Percentiles rank a stretch among this genome's conserved stretches.
These are phyloP conservation scores for Zeuzera pyrina DNA, from an alignment of 2,888 invertebrate species.

Conservation along the genomic window DNA sequence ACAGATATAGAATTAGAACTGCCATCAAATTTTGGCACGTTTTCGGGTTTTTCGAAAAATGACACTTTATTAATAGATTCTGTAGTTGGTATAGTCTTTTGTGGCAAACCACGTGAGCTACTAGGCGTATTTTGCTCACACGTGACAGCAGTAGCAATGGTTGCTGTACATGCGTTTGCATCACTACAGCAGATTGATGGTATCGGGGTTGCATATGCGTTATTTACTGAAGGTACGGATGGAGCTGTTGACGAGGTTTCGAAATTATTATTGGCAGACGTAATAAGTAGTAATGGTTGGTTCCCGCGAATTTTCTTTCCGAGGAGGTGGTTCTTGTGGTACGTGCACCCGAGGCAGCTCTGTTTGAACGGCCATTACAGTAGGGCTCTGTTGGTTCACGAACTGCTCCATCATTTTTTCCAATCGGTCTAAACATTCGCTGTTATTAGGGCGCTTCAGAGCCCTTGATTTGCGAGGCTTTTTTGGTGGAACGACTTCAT, in stretches of 20 bases:
- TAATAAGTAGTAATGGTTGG: background rate
- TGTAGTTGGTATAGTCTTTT: background rate
- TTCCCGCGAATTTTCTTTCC: background rate
- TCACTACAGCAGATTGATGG: too few species aligned
- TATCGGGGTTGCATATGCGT: too few species aligned
- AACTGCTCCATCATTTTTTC: background rate
- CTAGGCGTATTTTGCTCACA: too few species aligned
- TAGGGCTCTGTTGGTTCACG: background rate
- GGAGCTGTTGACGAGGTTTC: background rate
- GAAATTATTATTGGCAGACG: background rate
- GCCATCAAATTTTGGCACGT: conserved; percentile 6
- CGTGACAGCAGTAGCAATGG: too few species aligned
- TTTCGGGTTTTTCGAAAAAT: conserved; percentile 2
- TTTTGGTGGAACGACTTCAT: too few species aligned
- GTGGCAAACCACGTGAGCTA: too few species aligned
- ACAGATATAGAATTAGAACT: conserved; percentile 5
- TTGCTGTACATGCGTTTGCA: too few species aligned
- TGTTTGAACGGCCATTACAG: background rate
- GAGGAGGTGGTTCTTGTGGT: background rate
- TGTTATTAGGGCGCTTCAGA: too few species aligned
- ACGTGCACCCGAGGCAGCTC: background rate
- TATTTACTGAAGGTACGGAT: too few species aligned
- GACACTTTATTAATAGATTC: background rate
- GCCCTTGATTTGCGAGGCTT: too few species aligned
- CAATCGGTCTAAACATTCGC: background rate